Base-by-base conservation (phyloP, 2,113 vertebrate species). In the Glareola pratincola region DNA sequence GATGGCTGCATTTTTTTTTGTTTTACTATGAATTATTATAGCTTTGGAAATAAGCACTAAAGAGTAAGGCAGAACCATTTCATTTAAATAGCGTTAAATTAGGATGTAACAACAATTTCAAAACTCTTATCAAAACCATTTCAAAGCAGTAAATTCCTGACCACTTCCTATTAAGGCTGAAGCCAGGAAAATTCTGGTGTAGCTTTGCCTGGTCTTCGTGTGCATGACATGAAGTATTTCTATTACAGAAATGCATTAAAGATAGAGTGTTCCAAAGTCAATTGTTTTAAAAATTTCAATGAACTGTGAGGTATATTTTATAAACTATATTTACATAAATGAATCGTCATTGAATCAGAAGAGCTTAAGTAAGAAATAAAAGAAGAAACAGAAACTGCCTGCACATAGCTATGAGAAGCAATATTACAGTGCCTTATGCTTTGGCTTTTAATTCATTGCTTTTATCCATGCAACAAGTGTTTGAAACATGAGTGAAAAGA, bases 141-240 rank as follows among this genome's bases (percentile, higher is more conserved):
- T 74, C 30, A 62, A 94, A 88, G 62, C 59, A 77, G 88, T 78
- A 96, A 96, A 92, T 94, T 86, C 78, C 88, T 75, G 48, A 85
- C 23, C 82, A 26, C n/a, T 92, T 96, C 79, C 82, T 80, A 71
- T 27, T 62, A 71, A 91, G 39, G 20, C 12, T 91, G 45, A 87
- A 89, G 92, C 83, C 69, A 95, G 83, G 79, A 94, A 96, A 94
- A 87, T 89, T 72, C 79, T 60, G 15, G 39, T 84, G n/a, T 34
- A 85, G 41, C 20, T 85, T 84, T 54, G 67, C 30, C 60, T 86
- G 63, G 36, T 68, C 23, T 94, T 84, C 8, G 2, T 43, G 66
- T 66, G 36, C 30, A 45, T 32, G 39, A 81, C 76, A 68, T 22
- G 7, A 77, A 85, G 7, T 53, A 92, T 60, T 94, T 78, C 77